Conservation (phyloP, 1,140 invertebrate genomes). For the Neuroterus valhalla region DNA sequence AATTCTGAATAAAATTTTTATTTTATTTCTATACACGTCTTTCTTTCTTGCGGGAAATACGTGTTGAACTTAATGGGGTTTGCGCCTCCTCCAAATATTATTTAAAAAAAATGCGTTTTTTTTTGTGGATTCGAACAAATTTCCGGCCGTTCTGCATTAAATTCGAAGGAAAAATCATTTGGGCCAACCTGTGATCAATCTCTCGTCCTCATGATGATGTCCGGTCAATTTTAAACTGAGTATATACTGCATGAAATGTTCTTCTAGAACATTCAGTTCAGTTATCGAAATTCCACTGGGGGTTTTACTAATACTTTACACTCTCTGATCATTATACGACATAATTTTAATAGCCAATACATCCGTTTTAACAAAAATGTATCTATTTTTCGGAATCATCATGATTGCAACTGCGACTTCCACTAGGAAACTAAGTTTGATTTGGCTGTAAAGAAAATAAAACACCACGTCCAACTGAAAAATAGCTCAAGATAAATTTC, state of each 20-base stretch:
- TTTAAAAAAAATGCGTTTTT: no score
- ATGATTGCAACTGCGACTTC: constrained; percentile 91
- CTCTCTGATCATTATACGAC: constrained; percentile 92
- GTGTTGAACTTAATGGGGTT: no score
- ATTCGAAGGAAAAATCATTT: no score
- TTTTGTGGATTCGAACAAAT: no score
- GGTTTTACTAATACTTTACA: constrained; percentile 92
- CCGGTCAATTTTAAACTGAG: no score
- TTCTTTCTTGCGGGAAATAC: no score
- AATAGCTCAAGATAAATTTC: constrained; percentile 39
- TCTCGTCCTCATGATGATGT: no score
- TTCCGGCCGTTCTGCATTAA: no score
- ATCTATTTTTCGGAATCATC: constrained; percentile 95
- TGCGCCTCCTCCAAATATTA: no score
- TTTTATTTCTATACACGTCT: no score
- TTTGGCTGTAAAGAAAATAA: constrained; percentile 89
- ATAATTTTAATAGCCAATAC: constrained; percentile 91
- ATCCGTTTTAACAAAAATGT: constrained; percentile 93
- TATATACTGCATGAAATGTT: constrained; percentile 82
- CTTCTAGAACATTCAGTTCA: constrained; percentile 96
- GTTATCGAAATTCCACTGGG: constrained; percentile 91
- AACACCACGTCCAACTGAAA: constrained; percentile 87
- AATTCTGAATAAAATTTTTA: no score
- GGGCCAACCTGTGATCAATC: no score
- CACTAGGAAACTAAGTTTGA: constrained; percentile 93